phyloP scores from a whole-genome alignment of 2,113 vertebrate species.

The Aegypius monachus region DNA sequence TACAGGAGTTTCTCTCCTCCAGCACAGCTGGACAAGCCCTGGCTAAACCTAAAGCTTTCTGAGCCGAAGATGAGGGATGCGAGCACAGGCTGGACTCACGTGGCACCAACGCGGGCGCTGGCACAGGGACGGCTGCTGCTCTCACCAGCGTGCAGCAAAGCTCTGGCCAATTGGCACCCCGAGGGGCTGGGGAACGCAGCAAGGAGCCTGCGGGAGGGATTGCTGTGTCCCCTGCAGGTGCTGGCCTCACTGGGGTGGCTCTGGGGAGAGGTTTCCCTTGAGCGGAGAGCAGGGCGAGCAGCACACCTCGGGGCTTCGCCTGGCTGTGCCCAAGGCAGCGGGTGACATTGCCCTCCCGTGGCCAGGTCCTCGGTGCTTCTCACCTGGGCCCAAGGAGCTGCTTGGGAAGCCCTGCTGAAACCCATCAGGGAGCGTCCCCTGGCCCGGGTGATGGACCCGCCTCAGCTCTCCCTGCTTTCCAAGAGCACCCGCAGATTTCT shows the following conservation, averaged over 20 bases:
- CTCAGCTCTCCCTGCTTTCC: background rate
- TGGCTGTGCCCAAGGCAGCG: background rate
- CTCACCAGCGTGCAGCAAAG: rapidly evolving
- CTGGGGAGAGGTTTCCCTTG: background rate
- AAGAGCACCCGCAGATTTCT: background rate
- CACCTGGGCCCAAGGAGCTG: background rate
- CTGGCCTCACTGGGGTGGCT: background rate
- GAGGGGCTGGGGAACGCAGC: rapidly evolving
- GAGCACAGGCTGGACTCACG: background rate
- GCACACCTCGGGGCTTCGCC: background rate
- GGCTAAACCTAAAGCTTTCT: background rate
- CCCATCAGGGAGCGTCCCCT: background rate
- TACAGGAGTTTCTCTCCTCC: background rate
- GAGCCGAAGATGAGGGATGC: rapidly evolving
- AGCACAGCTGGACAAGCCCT: background rate
- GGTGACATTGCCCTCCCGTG: background rate
- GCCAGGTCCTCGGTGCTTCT: background rate
- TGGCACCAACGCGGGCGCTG: rapidly evolving
- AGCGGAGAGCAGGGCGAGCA: background rate
- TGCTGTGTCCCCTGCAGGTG: rapidly evolving
- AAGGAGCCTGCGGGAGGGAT: background rate
- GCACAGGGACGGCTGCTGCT: background rate
- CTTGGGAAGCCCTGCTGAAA: background rate
- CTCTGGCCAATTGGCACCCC: rapidly evolving
- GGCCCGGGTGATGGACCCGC: rapidly evolving